Percentiles rank a stretch among this genome's conserved stretches.
phyloP scores from a whole-genome alignment of 2,797 vertebrate species.

The Acridotheres tristis region DNA sequence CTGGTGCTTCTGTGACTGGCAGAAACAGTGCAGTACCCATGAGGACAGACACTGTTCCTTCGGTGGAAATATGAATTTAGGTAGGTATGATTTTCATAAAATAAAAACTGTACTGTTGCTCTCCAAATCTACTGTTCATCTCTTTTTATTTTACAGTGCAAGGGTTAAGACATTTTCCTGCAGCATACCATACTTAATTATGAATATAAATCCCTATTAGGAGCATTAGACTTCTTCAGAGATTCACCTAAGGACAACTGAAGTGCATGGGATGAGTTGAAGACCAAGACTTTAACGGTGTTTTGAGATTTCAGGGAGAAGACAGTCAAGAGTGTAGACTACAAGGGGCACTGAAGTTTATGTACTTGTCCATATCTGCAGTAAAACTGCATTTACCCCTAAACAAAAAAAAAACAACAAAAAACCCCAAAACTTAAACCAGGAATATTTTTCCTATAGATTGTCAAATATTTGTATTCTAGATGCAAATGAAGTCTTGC shows the following conservation, averaged over 20 bases:
- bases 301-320: background rate
- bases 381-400: background rate
- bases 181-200: background rate
- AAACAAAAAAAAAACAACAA: background rate
- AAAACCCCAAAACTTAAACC: background rate
- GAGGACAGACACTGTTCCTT: background rate
- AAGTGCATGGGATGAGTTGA: background rate
- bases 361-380: background rate
- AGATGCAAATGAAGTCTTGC: background rate
- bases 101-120: background rate
- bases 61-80: background rate
- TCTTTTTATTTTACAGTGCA: background rate
- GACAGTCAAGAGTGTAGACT: background rate
- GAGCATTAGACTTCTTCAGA: background rate
- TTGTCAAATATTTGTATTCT: background rate
- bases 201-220: background rate
- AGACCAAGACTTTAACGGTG: background rate
- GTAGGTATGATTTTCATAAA: background rate
- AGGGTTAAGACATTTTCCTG: background rate
- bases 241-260: background rate
- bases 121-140: background rate
- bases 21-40: background rate
- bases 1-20: background rate
- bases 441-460: background rate
- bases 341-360: background rate